phyloP scores from a whole-genome alignment of 2,797 vertebrate genomes.

The Emys orbicularis region DNA sequence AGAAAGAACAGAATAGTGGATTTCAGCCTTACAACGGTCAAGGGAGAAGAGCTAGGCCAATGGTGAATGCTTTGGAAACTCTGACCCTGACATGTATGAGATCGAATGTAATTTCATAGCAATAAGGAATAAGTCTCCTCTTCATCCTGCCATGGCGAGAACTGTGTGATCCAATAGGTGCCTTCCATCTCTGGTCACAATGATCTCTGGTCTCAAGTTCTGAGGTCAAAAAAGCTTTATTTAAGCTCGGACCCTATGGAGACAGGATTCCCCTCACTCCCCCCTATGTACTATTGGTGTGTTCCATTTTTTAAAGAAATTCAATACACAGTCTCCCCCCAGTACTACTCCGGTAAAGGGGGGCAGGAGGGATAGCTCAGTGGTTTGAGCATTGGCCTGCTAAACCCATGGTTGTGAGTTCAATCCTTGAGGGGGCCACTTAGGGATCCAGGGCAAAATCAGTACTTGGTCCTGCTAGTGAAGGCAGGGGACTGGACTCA shows the following conservation, averaged over 20 bases:
- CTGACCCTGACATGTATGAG: fast-evolving
- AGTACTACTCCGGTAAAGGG: not conserved
- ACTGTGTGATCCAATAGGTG: not conserved
- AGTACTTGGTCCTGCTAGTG: too few relatives aligned
- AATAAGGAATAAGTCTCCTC: not conserved
- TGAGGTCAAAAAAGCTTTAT: not conserved
- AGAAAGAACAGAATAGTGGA: not conserved
- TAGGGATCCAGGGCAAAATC: too few relatives aligned
- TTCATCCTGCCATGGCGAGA: not conserved
- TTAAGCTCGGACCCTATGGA: not conserved
- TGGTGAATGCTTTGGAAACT: not conserved
- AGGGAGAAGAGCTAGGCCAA: fast-evolving
- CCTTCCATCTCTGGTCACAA: not conserved
- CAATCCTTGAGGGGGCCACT: too few relatives aligned
- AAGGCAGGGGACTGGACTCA: too few relatives aligned
- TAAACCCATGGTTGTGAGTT: too few relatives aligned
- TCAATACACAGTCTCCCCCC: not conserved
- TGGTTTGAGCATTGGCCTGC: too few relatives aligned
- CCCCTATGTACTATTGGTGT: not conserved
- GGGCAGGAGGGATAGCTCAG: too few relatives aligned
- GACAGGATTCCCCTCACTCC: not conserved
- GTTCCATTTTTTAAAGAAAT: not conserved
- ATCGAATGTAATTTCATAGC: fast-evolving
- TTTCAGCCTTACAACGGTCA: fast-evolving
- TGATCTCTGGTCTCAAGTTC: not conserved